Evolutionary conservation across 1,140 invertebrate species (phyloP), one percentile per base, ranked within the genome.

Genomic region (Lucilia cuprina): DNA sequence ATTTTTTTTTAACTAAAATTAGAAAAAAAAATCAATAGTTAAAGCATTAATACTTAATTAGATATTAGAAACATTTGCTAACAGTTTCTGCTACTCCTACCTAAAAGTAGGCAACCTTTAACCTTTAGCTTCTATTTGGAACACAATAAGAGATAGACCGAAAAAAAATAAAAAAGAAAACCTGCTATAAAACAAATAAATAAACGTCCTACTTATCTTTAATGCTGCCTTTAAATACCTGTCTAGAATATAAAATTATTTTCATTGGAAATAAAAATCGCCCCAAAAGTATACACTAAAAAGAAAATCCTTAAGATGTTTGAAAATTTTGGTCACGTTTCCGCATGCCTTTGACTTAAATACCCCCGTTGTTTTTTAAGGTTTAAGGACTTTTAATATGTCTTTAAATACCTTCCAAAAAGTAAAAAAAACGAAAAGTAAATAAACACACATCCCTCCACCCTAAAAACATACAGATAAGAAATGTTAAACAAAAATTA

Each of bases 291-390:
- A 7, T 41, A 41, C 41, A 41, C 41, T 8, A 17, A 17, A 41
- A 17, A 47, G 35, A 41, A 35, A 34, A 14, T 75, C 21, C 13
- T 75, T 75, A 25, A 9, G n/a, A 5, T 78, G 35, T 34, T 41
- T 47, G 17, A 47, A 9, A 41, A 78, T 78, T 78, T 78, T 78
- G 75, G 35, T 78, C 75, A 78, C 75, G 75, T 78, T 78, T 47
- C 7, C 25, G 55, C 47, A 47, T 78, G 25, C 34, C 75, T 78
- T 78, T 17, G 41, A n/a, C 75, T 77, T n/a, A 78, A 78, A 78
- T 78, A 78, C 41, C 35, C 74, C 41, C 34, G 75, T 13, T 47
- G 41, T 78, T 78, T 30, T 30, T 30, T 78, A 19, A 3, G 41
- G 34, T 47, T 75, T 47, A 78, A 78, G 75, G 41, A 19, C 75